A percentile compares a stretch with the other conserved stretches of the same genome.
These are phyloP conservation scores for Pseudococcus jackbeardsleyi DNA, from an alignment of 2,888 invertebrate species.

Conservation along the genomic window DNA sequence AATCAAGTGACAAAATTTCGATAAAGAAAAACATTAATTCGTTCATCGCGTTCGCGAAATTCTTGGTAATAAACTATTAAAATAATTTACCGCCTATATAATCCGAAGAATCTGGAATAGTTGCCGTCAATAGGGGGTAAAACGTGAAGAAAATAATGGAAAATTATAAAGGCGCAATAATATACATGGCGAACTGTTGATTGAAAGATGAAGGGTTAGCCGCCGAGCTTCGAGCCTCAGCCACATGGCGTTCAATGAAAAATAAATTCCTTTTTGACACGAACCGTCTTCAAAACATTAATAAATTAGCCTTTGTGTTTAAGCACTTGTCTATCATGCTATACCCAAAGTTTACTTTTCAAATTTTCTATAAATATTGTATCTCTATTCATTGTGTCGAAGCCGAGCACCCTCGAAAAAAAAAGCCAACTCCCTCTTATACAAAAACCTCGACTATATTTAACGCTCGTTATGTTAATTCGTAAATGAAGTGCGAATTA, in stretches of 20 bases:
- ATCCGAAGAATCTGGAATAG: background rate
- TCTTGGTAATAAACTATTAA: background rate
- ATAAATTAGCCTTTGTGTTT: constrained; percentile 36
- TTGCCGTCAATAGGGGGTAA: background rate
- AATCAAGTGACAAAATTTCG: constrained; percentile 5
- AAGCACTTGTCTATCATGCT: background rate
- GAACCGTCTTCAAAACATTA: constrained; percentile 26
- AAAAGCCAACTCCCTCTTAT: background rate
- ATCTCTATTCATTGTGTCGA: background rate
- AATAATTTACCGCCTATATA: constrained; percentile 22
- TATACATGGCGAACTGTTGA: constrained; percentile 27
- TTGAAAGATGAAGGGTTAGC: background rate
- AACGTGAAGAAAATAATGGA: constrained; percentile 26
- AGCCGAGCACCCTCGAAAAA: background rate
- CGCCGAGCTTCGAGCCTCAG: background rate
- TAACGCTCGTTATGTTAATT: constrained; percentile 13
- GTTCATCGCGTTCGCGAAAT: background rate
- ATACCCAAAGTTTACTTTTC: constrained; percentile 16
- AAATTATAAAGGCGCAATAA: constrained; percentile 14
- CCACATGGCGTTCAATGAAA: background rate
- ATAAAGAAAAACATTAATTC: constrained; percentile 19
- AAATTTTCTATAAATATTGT: constrained; percentile 20
- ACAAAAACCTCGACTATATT: background rate
- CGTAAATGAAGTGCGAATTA: constrained; percentile 33
- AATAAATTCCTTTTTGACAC: constrained; percentile 34